phyloP scores from a whole-genome alignment of 2,113 vertebrate genomes.

The Albula goreensis region DNA sequence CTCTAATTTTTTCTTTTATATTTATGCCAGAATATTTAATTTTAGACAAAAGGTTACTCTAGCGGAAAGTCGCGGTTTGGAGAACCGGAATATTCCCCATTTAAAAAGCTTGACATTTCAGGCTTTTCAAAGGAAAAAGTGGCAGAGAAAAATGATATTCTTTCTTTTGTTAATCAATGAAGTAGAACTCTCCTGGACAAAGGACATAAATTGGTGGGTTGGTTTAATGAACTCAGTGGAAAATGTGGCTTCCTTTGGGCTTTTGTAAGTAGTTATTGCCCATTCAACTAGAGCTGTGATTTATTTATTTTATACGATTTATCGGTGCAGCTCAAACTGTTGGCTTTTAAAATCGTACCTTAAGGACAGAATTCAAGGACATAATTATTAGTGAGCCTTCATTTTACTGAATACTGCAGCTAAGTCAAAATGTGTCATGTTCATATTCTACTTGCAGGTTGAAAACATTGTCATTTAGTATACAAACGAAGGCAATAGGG shows the following conservation, averaged over 20 bases:
- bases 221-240: constrained; percentile 99
- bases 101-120: constrained; percentile 99
- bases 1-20: constrained; percentile 99
- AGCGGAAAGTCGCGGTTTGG: constrained; percentile 99
- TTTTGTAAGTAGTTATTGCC: constrained; percentile 92
- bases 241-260: constrained; percentile 99
- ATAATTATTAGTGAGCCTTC: constrained; percentile 93
- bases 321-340: constrained; percentile 97
- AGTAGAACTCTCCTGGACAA: constrained; percentile 99
- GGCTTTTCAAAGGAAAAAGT: constrained; percentile 99
- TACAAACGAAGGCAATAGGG: constrained; percentile 71
- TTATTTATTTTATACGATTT: constrained; percentile 91
- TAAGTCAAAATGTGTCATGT: constrained; percentile 76
- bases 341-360: constrained; percentile 93
- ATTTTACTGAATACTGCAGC: constrained; percentile 68
- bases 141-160: constrained; percentile 99
- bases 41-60: constrained; percentile 99
- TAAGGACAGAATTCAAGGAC: constrained; percentile 88
- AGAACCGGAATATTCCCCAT: constrained; percentile 99
- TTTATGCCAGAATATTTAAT: constrained; percentile 99
- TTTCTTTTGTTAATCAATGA: constrained; percentile 99
- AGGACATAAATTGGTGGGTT: constrained; percentile 99
- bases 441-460: constrained; percentile 61
- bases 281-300: constrained; percentile 97
- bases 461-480: constrained; percentile 75